Base-by-base conservation (phyloP, 2,888 invertebrate genomes). In the Spodoptera exigua region DNA sequence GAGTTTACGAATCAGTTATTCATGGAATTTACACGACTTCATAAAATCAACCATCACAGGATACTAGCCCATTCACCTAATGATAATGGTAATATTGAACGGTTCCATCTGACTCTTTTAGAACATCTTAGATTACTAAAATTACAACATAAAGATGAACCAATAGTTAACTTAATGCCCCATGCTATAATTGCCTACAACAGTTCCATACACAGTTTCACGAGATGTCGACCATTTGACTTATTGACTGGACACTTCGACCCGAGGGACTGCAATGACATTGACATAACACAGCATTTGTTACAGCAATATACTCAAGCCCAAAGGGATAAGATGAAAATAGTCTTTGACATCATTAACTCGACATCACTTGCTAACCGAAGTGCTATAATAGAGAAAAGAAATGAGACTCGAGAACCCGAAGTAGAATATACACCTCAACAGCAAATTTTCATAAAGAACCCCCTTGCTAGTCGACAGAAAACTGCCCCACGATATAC, bases 181-280 rank as follows among this genome's bases (percentile, higher is more conserved):
- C 70, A 70, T 44, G 68, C 69, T 0, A 18, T 77, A 9, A 14
- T 78, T 45, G 76, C 65, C 0, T 77, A 78, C 27, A 81, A 79
- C 27, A 72, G 61, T 32, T 67, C 58, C 0, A 65, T 78, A 0
- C 27, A 77, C 47, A 76, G 74, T 17, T 78, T 76, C 48, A 78
- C 76, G 0, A 78, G 70, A 46, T 74, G 74, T 40, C 65, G 70
- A 56, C 78, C 79, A 0, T 27, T 61, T 1, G 79, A 79, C 2
- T 3, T 78, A 27, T 66, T 79, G 7, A 71, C 57, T 1, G 79
- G 76, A 27, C 78, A 81, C 27, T 27, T 13, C 14, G 47, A 37
- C 11, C 47, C 47, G 10, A 10, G 47, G 5, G 45, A 16, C 9
- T 32, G 32, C 11, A 0, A 16, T 3, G 34, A 46, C 34, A 17